These are phyloP conservation scores for Pungitius pungitius DNA, from an alignment of 2,113 vertebrate species.

Conservation along the genomic window DNA sequence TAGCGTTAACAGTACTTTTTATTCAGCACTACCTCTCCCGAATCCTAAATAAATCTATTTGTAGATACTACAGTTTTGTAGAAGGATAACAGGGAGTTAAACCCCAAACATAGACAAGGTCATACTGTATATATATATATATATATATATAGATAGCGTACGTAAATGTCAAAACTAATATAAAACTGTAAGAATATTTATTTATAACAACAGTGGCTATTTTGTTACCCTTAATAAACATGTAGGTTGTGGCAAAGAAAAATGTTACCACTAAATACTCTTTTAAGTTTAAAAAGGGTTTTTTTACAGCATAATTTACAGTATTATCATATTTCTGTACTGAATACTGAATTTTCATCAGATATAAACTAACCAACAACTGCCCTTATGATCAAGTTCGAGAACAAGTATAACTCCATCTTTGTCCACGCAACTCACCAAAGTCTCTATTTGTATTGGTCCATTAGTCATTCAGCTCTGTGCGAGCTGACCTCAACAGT, in stretches of 20 bases:
- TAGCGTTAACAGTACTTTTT: background rate
- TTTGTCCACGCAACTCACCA: slow-evolving; percentile 5
- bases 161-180: background rate
- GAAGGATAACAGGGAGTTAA: background rate
- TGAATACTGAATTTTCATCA: background rate
- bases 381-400: background rate
- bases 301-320: background rate
- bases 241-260: background rate
- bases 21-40: background rate
- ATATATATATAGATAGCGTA: background rate
- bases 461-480: background rate
- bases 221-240: background rate
- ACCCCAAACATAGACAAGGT: background rate
- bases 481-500: slow-evolving; percentile 47
- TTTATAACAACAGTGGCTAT: background rate
- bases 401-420: background rate
- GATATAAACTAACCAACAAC: slow-evolving; percentile 12
- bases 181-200: background rate
- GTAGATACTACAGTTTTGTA: slow-evolving; percentile 1
- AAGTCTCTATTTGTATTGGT: background rate
- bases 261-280: background rate
- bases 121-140: too few relatives aligned
- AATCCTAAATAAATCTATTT: background rate
- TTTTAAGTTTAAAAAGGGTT: background rate
- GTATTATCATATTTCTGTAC: slow-evolving; percentile 1